A percentile compares a stretch with the other conserved stretches of the same genome.
Evolutionary conservation across 2,797 vertebrate species (phyloP).

Genomic region (Centroberyx gerrardi): DNA sequence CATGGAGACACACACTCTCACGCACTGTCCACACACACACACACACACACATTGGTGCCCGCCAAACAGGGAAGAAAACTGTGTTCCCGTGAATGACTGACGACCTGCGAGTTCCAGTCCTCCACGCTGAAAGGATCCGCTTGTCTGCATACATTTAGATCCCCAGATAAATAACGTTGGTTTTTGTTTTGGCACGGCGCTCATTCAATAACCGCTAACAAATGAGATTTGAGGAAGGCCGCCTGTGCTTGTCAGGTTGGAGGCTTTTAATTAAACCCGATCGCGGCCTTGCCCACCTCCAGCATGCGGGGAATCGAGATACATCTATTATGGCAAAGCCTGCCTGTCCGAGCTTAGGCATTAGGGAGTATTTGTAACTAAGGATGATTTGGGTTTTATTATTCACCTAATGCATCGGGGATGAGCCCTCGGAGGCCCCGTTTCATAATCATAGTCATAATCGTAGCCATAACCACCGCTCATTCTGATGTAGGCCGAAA

Average conservation of each 20-base stretch:
- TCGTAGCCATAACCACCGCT: constrained; percentile 42
- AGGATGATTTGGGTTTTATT: constrained; percentile 67
- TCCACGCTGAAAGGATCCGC: constrained; percentile 13
- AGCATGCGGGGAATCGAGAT: constrained; percentile 59
- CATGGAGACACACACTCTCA: neutral
- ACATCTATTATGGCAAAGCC: constrained; percentile 38
- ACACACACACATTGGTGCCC: constrained; percentile 6
- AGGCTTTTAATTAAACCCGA: constrained; percentile 44
- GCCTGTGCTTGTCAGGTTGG: constrained; percentile 6
- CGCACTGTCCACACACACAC: neutral
- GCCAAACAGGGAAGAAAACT: constrained; percentile 19
- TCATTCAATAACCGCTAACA: constrained; percentile 49
- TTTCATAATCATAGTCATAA: constrained; percentile 68
- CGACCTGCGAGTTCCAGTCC: neutral
- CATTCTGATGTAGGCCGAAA: constrained; percentile 52
- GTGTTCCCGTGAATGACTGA: constrained; percentile 9
- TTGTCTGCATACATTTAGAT: constrained; percentile 12
- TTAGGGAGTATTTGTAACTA: constrained; percentile 51
- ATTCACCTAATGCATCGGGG: constrained; percentile 56
- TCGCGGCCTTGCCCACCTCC: constrained; percentile 19
- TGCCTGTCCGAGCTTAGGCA: constrained; percentile 41
- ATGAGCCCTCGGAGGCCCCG: constrained; percentile 57
- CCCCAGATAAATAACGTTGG: constrained; percentile 9
- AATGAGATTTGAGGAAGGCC: constrained; percentile 43
- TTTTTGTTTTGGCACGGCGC: constrained; percentile 26